phyloP scores from a whole-genome alignment of 2,888 invertebrate species.

The Allolobophora icterica region DNA sequence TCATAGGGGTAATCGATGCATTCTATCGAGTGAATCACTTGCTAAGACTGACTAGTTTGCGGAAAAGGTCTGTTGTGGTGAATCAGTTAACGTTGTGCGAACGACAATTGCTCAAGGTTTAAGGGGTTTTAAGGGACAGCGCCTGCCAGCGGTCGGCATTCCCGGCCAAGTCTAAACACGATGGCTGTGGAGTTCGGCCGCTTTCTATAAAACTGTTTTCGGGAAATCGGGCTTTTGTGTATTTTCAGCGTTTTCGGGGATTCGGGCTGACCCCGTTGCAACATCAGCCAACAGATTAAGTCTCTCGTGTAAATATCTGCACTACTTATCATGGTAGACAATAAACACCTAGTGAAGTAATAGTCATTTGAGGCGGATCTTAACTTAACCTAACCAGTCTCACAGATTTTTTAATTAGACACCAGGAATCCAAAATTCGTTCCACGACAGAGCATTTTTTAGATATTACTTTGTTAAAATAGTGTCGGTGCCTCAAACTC shows the following conservation, averaged over 20 bases:
- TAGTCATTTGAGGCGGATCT: not conserved
- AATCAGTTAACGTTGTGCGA: not conserved
- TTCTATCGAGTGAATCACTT: not conserved
- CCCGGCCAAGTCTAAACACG: slow-evolving; percentile 1
- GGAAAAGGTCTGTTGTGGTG: not conserved
- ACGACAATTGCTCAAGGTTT: not conserved
- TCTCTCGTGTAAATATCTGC: not conserved
- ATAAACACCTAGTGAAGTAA: not conserved
- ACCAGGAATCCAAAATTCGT: not conserved
- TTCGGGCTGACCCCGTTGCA: not conserved
- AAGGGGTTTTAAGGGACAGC: not conserved
- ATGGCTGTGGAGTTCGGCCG: not conserved
- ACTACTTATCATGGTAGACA: not conserved
- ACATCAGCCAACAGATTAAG: not conserved
- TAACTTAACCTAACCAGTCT: not conserved
- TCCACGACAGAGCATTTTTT: not conserved
- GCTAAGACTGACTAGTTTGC: not conserved
- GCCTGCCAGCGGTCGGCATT: not conserved
- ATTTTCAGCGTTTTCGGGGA: too few relatives aligned
- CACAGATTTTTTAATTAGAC: not conserved
- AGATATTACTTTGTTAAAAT: not conserved
- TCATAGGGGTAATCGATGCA: not conserved
- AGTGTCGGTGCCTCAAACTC: too few relatives aligned
- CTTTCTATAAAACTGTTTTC: too few relatives aligned
- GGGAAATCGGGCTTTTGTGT: too few relatives aligned